Evolutionary conservation across 1,140 invertebrate species (phyloP), one percentile per base, ranked within the genome.

Genomic region (Danaus plexippus): DNA sequence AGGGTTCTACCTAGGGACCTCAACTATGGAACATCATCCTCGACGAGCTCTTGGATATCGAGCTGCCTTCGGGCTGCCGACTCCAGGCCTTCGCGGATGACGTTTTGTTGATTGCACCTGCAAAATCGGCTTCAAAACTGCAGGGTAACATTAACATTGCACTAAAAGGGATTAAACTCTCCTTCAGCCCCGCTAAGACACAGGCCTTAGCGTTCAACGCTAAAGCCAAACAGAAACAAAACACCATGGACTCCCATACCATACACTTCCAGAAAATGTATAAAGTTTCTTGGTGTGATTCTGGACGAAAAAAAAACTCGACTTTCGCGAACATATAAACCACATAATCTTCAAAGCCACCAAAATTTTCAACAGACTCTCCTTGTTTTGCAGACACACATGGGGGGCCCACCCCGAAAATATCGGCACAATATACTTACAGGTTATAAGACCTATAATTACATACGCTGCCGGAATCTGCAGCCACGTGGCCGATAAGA

Each of bases 61-160:
- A 47, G 3, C 11, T 67, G 2, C 62, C 64, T 0, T 1, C 9
- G 1, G 52, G 58, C 0, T 67, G 59, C 43, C 60, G 58, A 15
- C 52, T 71, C 0, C 63, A 71, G 11, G 68, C 68, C 0, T 71
- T 54, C 10, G 63, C 68, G 0, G 68, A 67, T 11, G 65, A 71
- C 40, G 57, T 71, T 1, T 40, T 71, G 0, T 51, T 68, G 9
- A 47, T 68, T 6, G 44, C 12, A 1, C 13, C 41, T 5, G 49
- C 52, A 0, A 42, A 45, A 9, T 43, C 32, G 0, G 11, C 41
- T 0, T 5, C 12, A 0, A 41, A 60, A 7, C 47, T 71, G 0
- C 11, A 71, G 13, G 9, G 46, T 1, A 43, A 9, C 1, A 45
- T 54, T 9, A 67, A 65, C 11, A n/a, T 3, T 0, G 56, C 60